Conservation (phyloP, 1,140 invertebrate species). For the Subanguina moxae region DNA sequence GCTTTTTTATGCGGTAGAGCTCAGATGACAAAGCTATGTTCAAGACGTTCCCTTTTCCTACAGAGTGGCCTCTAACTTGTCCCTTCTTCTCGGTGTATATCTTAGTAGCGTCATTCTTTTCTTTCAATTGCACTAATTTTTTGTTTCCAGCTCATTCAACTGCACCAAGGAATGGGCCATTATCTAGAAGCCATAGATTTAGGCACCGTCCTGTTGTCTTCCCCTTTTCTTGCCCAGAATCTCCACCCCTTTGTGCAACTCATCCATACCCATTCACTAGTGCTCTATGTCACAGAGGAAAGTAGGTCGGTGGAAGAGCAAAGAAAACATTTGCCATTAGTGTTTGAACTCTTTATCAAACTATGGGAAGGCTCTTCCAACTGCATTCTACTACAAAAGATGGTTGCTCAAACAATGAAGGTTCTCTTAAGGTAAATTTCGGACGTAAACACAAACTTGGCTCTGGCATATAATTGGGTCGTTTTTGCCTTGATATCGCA, state of each 20-base stretch:
- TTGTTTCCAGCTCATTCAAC: slow-evolving; percentile 37
- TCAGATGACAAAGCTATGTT: too few relatives aligned
- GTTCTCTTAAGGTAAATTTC: slow-evolving; percentile 26
- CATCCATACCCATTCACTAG: slow-evolving; percentile 27
- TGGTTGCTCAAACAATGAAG: slow-evolving; percentile 21
- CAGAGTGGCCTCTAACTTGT: too few relatives aligned
- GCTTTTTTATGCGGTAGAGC: too few relatives aligned
- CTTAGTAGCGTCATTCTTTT: slow-evolving; percentile 16
- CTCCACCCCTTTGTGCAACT: slow-evolving; percentile 9
- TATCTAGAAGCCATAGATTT: slow-evolving; percentile 38
- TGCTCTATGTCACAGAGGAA: slow-evolving; percentile 21
- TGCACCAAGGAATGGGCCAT: slow-evolving; percentile 40
- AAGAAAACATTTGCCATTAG: slow-evolving; percentile 21
- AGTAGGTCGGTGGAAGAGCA: slow-evolving; percentile 8
- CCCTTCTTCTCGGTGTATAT: too few relatives aligned
- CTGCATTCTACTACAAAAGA: slow-evolving; percentile 28
- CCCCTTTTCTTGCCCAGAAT: slow-evolving; percentile 14
- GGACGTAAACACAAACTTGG: too few relatives aligned
- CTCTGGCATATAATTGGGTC: too few relatives aligned
- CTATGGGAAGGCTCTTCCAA: background rate
- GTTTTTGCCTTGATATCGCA: too few relatives aligned
- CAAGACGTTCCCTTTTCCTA: too few relatives aligned
- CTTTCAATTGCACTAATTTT: background rate
- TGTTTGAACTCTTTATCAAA: slow-evolving; percentile 15
- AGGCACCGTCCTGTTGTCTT: slow-evolving; percentile 24